These are phyloP conservation scores for Halcyon senegalensis DNA, from an alignment of 2,113 vertebrate genomes.

Conservation along the genomic window DNA sequence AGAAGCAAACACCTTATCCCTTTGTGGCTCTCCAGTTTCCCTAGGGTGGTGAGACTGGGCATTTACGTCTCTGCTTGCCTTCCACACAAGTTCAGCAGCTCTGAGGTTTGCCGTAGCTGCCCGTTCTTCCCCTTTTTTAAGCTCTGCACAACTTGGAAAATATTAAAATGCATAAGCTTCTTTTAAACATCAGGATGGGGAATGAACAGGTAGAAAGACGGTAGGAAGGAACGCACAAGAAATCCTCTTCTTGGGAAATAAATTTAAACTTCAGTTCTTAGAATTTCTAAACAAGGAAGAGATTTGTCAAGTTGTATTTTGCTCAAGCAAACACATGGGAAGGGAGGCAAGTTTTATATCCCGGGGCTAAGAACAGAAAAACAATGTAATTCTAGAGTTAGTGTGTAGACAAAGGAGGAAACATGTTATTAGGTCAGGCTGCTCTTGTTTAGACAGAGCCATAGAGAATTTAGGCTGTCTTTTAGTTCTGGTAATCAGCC, in stretches of 20 bases:
- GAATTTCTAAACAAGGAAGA: background rate
- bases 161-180: background rate
- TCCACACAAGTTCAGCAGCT: background rate
- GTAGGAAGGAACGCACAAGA: background rate
- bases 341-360: background rate
- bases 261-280: background rate
- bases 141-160: background rate
- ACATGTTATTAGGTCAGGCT: background rate
- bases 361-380: background rate
- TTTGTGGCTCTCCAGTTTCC: background rate
- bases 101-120: background rate
- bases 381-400: conserved; percentile 1
- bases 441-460: conserved; percentile 3
- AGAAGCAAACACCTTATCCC: background rate
- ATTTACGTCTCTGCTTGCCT: background rate
- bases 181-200: background rate
- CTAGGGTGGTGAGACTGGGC: background rate
- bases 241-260: background rate
- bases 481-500: background rate
- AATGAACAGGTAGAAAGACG: background rate
- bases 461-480: background rate
- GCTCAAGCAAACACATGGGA: background rate
- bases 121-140: background rate
- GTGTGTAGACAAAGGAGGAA: background rate
- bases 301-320: background rate